Evolutionary conservation across 2,888 invertebrate species (phyloP), one percentile per base, ranked within the genome.

Genomic region (Octonoba sinensis): DNA sequence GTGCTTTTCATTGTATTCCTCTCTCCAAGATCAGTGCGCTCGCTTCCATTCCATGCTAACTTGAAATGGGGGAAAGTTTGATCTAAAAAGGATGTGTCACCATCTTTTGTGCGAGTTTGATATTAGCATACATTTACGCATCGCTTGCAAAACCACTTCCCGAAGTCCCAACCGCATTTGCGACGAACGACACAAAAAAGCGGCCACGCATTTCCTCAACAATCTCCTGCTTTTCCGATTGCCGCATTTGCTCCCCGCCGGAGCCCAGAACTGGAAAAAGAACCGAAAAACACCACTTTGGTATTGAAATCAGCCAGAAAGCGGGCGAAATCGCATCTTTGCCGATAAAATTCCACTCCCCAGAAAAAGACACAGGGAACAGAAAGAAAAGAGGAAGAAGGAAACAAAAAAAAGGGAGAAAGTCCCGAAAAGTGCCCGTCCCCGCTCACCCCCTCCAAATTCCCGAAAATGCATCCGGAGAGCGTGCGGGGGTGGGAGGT

Each of bases 231-330:
- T 51, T 16, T 51, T n/a, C 16, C 51, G 51, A 51, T 51, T 51
- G 18, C 51, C 6, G 51, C 18, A 4, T 8, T 51, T 51, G 16
- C 51, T 18, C 51, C 51, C 51, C 51, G 18, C 4, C 16, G n/a
- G n/a, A 18, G 4, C 51, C 16, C 51, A n/a, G n/a, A 13, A 27
- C 27, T 6, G 27, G 44, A n/a, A 27, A 20, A 57, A 27, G 56
- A 67, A 49, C 12, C 60, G 47, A 64, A 73, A 76, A 74, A 76
- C 76, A 76, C 62, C 76, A 76, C 76, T 76, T 76, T 76, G 44
- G 67, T 62, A 76, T 76, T 62, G 73, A 56, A 73, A 73, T 74
- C 74, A 66, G 57, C 44, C 56, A 66, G 59, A 66, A 74, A 66
- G 57, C 62, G 20, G 27, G 16, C n/a, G n/a, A 60, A 59, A 59